Base-by-base conservation (phyloP, 2,113 vertebrate species). In the Microtus montanus region DNA sequence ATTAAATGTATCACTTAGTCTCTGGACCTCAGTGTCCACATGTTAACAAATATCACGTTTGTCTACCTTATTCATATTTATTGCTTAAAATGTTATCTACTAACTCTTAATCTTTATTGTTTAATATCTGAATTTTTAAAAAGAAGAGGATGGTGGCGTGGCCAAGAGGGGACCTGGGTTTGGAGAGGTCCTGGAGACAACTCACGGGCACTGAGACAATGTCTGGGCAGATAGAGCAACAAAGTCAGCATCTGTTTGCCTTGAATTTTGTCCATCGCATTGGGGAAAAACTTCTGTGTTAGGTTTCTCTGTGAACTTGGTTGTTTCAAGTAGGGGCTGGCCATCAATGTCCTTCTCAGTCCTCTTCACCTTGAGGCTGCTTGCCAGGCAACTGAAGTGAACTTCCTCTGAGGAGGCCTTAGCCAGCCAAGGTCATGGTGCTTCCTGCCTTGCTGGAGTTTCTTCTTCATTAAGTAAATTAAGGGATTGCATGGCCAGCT, bases 381-480 rank as follows among this genome's bases (percentile, higher is more conserved):
- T 79, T 78, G 54, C 82, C 41, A 52, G 73, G 33, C 26, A 13
- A n/a, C 88, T n/a, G 66, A 41, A 14, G 89, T 87, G 58, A 78
- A 47, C 33, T 90, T 68, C 77, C n/a, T 91, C 38, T 86, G 63
- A 33, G 73, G 49, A 47, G 19, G 35, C 66, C 58, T 94, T n/a
- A 74, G 52, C 41, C 61, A 52, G 52, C 47, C 15, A 93, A 54
- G 52, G 26, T 94, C 58, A 61, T 33, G 95, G 83, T 96, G 44
- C 64, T 94, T 91, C 79, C 79, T 73, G 64, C 15, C 52, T 91
- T 35, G 3, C 58, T 75, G 75, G 58, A 80, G 24, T 95, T 84
- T 52, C 70, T 96, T 87, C 64, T 89, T 75, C 44, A 89, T 89
- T 93, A 95, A 90, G 26, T 93, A 96, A 89, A 87, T 95, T 89